Evolutionary conservation across 37 sponge, comb jelly and placozoan species (phyloP).

Genomic region (Oscarella lobularis): DNA sequence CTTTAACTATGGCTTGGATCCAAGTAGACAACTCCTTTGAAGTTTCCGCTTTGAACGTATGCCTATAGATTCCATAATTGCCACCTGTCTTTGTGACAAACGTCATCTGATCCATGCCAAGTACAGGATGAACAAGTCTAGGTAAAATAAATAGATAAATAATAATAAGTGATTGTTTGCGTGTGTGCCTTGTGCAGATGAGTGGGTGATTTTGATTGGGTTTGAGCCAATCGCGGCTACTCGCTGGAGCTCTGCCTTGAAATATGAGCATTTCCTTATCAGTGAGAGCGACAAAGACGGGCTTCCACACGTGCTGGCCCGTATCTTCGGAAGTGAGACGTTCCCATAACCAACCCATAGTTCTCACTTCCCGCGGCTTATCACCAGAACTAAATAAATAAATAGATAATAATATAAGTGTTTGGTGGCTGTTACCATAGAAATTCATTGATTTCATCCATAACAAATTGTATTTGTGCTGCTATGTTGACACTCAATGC

Average conservation of each 20-base stretch:
- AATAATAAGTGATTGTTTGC: too few species aligned
- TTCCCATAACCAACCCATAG: background rate
- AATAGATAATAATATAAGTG: background rate
- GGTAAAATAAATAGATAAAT: too few species aligned
- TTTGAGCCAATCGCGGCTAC: background rate
- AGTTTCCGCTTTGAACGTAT: background rate
- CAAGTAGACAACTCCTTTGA: background rate
- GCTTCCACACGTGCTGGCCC: background rate
- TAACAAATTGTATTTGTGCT: background rate
- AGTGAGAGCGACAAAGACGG: constrained; percentile 1
- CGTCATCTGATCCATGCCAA: background rate
- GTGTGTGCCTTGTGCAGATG: background rate
- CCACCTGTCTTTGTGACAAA: background rate
- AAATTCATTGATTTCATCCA: background rate
- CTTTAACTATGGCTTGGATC: background rate
- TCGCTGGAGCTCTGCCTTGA: background rate
- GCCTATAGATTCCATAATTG: background rate
- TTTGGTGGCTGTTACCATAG: background rate
- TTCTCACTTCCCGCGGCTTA: background rate
- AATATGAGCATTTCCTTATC: background rate
- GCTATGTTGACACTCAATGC: background rate
- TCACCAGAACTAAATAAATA: background rate
- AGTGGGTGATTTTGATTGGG: background rate
- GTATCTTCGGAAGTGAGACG: background rate
- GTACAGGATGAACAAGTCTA: background rate